Percentiles rank a stretch among this genome's conserved stretches.
These are phyloP conservation scores for Amyelois transitella DNA, from an alignment of 1,140 invertebrate species.

Conservation along the genomic window DNA sequence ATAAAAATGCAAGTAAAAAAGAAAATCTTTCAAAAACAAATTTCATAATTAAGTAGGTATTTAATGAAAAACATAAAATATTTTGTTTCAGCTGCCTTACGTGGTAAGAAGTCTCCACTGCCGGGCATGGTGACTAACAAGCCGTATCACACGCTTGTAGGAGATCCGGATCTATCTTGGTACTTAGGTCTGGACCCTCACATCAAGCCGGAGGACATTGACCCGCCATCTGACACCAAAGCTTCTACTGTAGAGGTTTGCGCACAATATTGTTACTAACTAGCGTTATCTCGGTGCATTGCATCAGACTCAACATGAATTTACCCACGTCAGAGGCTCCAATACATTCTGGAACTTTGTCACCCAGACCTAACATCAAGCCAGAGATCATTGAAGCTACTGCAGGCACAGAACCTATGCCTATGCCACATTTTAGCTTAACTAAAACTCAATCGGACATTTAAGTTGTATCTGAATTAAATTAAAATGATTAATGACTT, in stretches of 20 bases:
- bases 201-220: slow-evolving; percentile 44
- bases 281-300: neutral
- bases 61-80: too few species aligned
- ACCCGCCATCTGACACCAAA: slow-evolving; percentile 24
- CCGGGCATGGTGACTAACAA: slow-evolving; percentile 40
- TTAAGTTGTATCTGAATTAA: neutral
- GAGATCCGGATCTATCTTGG: slow-evolving; percentile 51
- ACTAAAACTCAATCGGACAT: too few species aligned
- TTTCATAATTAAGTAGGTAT: too few species aligned
- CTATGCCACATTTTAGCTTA: too few species aligned
- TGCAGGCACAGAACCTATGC: too few species aligned
- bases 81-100: slow-evolving; percentile 23
- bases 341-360: too few species aligned
- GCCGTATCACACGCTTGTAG: slow-evolving; percentile 46
- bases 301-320: too few species aligned
- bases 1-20: neutral
- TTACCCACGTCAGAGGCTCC: too few species aligned
- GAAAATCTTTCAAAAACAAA: too few species aligned
- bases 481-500: neutral
- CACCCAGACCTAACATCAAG: too few species aligned
- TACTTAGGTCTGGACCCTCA: slow-evolving; percentile 51
- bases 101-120: slow-evolving; percentile 42
- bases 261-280: slow-evolving; percentile 2
- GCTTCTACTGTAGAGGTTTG: slow-evolving; percentile 42
- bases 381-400: too few species aligned